Conservation (phyloP, 2,113 vertebrate genomes). For the Platysternon megacephalum region DNA sequence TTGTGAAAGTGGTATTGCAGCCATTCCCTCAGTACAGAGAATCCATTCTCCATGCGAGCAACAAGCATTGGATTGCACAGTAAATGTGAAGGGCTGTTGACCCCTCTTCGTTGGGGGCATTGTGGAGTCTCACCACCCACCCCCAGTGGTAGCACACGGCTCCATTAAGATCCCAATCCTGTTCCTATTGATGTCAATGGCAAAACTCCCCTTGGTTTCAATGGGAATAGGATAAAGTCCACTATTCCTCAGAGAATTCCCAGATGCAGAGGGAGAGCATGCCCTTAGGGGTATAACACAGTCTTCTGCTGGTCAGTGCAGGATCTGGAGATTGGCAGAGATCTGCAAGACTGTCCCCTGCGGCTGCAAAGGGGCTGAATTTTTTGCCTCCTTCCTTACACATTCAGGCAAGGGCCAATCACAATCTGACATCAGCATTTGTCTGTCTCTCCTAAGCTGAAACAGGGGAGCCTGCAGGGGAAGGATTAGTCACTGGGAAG, state of each 20-base stretch:
- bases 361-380: not conserved
- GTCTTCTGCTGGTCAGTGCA: not conserved
- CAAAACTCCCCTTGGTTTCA: conserved; percentile 11
- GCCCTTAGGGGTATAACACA: not conserved
- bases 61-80: not conserved
- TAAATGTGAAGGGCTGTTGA: not conserved
- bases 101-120: not conserved
- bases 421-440: not conserved
- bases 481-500: not conserved
- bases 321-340: not conserved
- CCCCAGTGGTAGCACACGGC: not conserved
- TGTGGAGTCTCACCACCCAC: not conserved
- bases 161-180: not conserved
- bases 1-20: not conserved
- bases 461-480: not conserved
- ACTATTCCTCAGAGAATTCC: conserved; percentile 9
- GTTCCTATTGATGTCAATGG: not conserved
- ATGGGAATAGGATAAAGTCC: conserved; percentile 38
- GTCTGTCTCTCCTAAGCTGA: not conserved
- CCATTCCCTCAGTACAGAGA: not conserved
- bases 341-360: not conserved
- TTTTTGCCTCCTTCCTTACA: accelerated
- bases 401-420: not conserved
- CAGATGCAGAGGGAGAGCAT: conserved; percentile 12
- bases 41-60: not conserved